These are phyloP conservation scores for Montifringilla adamsi DNA, from an alignment of 2,113 vertebrate genomes.

Conservation along the genomic window DNA sequence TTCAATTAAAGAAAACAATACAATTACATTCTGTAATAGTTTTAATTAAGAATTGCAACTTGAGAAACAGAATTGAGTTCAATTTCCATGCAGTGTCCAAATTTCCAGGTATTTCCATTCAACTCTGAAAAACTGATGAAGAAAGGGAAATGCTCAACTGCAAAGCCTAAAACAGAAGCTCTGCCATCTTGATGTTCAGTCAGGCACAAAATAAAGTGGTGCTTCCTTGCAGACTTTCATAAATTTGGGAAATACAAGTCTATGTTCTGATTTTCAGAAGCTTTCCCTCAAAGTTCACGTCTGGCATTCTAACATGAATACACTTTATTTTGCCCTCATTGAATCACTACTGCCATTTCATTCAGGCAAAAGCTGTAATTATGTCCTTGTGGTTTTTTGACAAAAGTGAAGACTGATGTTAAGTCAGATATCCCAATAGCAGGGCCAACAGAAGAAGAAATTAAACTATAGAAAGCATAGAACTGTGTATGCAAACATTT, in stretches of 20 bases:
- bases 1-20: background rate
- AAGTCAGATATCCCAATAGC: background rate
- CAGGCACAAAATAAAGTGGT: fast-evolving
- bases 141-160: background rate
- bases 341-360: background rate
- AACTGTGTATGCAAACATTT: background rate
- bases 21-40: background rate
- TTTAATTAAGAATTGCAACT: background rate
- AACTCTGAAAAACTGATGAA: background rate
- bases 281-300: background rate
- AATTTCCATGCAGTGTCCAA: background rate
- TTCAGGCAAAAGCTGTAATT: background rate
- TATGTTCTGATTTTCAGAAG: background rate
- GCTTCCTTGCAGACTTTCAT: background rate
- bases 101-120: background rate
- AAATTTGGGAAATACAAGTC: background rate
- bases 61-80: background rate
- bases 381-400: background rate
- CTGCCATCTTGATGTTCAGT: background rate
- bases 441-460: background rate
- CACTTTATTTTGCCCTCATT: background rate
- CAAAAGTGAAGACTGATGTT: background rate
- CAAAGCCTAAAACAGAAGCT: background rate
- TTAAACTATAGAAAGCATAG: background rate
- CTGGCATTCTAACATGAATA: background rate